A percentile compares a stretch with the other conserved stretches of the same genome.
phyloP scores from a whole-genome alignment of 2,888 invertebrate species.

The Luperina nickerlii region DNA sequence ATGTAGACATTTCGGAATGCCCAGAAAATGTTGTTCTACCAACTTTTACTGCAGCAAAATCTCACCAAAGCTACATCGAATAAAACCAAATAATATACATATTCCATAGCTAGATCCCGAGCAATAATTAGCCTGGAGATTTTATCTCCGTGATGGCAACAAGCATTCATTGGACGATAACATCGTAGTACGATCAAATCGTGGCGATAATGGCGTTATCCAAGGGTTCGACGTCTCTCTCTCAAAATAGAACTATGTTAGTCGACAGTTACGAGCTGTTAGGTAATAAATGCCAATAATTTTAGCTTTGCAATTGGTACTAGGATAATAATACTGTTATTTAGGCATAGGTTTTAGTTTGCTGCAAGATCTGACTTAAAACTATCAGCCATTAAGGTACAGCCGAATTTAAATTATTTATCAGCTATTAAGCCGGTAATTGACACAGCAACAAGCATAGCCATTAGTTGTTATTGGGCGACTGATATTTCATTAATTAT shows the following conservation, averaged over 20 bases:
- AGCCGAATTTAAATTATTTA: slow-evolving; percentile 36
- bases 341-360: slow-evolving; percentile 21
- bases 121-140: slow-evolving; percentile 56
- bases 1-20: no score
- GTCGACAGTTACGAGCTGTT: slow-evolving; percentile 54
- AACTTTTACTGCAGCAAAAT: neutral
- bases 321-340: slow-evolving; percentile 35
- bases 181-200: slow-evolving; percentile 49
- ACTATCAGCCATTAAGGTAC: slow-evolving; percentile 39
- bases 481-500: neutral
- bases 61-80: neutral
- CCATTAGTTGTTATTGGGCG: neutral
- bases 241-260: slow-evolving; percentile 50
- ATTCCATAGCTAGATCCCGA: slow-evolving; percentile 21
- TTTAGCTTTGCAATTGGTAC: slow-evolving; percentile 44
- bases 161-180: slow-evolving; percentile 59
- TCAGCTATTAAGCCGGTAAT: slow-evolving; percentile 17
- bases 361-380: slow-evolving; percentile 25
- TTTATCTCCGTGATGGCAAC: slow-evolving; percentile 55
- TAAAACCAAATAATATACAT: slow-evolving; percentile 34
- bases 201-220: slow-evolving; percentile 53
- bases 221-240: slow-evolving; percentile 43
- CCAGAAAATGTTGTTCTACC: neutral
- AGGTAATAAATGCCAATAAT: slow-evolving; percentile 55
- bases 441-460: slow-evolving; percentile 4